phyloP scores from a whole-genome alignment of 2,113 vertebrate species.

The Chitala chitala region DNA sequence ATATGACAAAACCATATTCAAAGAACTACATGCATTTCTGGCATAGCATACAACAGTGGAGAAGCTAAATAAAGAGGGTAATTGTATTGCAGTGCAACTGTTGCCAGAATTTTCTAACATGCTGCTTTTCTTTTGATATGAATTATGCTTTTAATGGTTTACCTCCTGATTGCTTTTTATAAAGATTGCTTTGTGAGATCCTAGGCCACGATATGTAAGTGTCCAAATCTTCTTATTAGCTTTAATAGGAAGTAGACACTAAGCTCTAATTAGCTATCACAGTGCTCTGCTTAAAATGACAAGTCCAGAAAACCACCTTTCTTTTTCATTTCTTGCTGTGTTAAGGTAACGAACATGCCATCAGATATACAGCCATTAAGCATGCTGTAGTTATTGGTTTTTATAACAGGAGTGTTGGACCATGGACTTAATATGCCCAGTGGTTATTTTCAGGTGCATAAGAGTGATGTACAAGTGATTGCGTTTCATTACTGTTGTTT shows the following conservation, averaged over 20 bases:
- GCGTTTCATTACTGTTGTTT: background rate
- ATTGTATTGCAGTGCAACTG: constrained; percentile 8
- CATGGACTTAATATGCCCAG: background rate
- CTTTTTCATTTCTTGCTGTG: background rate
- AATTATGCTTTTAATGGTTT: background rate
- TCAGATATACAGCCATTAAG: background rate
- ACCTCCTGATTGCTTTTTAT: background rate
- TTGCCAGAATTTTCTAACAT: background rate
- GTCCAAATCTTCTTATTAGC: background rate
- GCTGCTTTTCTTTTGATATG: background rate
- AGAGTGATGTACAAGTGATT: background rate
- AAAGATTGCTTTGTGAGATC: background rate
- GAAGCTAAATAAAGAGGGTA: constrained; percentile 21
- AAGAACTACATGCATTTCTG: constrained; percentile 38
- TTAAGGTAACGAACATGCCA: background rate
- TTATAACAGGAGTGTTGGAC: background rate
- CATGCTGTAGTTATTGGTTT: background rate
- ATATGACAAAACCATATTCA: constrained; percentile 45
- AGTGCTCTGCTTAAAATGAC: background rate
- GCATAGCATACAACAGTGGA: constrained; percentile 27
- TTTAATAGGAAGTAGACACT: background rate
- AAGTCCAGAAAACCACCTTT: background rate
- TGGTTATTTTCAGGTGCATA: background rate
- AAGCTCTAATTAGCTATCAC: constrained; percentile 1
- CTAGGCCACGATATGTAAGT: background rate